Conservation (phyloP, 2,888 invertebrate genomes). For the Trichacis sp. region DNA sequence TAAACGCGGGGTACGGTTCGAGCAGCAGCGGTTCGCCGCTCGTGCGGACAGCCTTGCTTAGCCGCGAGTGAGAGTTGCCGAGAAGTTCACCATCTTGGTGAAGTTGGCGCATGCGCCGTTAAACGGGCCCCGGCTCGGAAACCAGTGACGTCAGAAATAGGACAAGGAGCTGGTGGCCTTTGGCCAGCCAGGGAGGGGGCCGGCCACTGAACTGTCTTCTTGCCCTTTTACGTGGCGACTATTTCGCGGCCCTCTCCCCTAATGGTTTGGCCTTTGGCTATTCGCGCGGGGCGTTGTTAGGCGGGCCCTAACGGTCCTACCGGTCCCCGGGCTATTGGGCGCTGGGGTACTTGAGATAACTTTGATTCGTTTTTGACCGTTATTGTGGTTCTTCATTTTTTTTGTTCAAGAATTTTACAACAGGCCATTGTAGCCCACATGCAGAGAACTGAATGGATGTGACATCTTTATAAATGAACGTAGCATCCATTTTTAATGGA, state of each 20-base stretch:
- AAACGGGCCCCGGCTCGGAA: slow-evolving; percentile 41
- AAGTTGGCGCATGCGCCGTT: slow-evolving; percentile 55
- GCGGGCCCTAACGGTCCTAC: neutral
- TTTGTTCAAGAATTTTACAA: too few species aligned
- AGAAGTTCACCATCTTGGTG: slow-evolving; percentile 64
- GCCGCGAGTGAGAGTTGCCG: slow-evolving; percentile 61
- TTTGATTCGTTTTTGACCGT: too few species aligned
- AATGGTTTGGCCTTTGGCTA: neutral
- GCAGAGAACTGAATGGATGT: too few species aligned
- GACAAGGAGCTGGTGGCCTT: slow-evolving; percentile 64
- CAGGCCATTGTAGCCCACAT: too few species aligned
- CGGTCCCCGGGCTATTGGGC: too few species aligned
- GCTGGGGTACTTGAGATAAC: too few species aligned
- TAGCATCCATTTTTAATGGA: too few species aligned
- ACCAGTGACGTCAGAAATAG: slow-evolving; percentile 63
- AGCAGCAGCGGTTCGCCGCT: slow-evolving; percentile 40
- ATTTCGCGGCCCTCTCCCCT: slow-evolving; percentile 29
- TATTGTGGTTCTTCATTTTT: too few species aligned
- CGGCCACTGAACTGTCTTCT: slow-evolving; percentile 61
- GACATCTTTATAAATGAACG: too few species aligned
- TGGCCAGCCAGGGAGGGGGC: slow-evolving; percentile 49
- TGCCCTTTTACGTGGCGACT: too few species aligned
- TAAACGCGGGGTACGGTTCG: slow-evolving; percentile 26
- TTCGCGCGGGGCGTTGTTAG: neutral
- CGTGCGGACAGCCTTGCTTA: slow-evolving; percentile 51